Conservation (phyloP, 53 echinoderm and acorn worm species). For the Actinopyga echinites region DNA sequence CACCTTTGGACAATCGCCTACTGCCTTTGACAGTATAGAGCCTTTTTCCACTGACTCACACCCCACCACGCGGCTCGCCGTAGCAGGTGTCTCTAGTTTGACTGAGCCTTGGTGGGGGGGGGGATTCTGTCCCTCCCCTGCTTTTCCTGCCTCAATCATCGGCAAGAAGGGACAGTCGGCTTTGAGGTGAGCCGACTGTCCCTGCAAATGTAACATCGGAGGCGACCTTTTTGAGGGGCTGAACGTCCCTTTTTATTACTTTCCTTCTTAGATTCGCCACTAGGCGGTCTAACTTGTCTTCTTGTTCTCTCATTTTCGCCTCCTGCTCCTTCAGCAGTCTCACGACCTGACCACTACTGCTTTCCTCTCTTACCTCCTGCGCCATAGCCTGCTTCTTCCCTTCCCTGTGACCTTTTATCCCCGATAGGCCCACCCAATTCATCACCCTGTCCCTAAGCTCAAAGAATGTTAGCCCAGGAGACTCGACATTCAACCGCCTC, state of each 20-base stretch:
- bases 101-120: not conserved
- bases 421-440: not conserved
- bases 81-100: slow-evolving; percentile 62
- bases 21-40: slow-evolving; percentile 45
- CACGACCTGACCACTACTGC: too few relatives aligned
- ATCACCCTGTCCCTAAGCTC: slow-evolving; percentile 18
- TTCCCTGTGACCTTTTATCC: too few relatives aligned
- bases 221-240: not conserved
- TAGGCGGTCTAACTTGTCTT: not conserved
- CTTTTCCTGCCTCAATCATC: not conserved
- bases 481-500: slow-evolving; percentile 35
- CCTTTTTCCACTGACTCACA: not conserved
- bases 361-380: too few relatives aligned
- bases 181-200: not conserved
- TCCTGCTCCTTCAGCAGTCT: not conserved
- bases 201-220: not conserved
- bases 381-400: too few relatives aligned
- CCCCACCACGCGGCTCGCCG: slow-evolving; percentile 51
- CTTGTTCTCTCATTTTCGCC: not conserved
- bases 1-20: slow-evolving; percentile 45
- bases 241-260: too few relatives aligned
- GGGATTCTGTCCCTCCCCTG: not conserved
- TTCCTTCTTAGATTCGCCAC: too few relatives aligned
- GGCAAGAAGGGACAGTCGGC: not conserved
- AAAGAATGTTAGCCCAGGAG: slow-evolving; percentile 53